Evolutionary conservation across 2,797 vertebrate species (phyloP).

Genomic region (Mallotus villosus): DNA sequence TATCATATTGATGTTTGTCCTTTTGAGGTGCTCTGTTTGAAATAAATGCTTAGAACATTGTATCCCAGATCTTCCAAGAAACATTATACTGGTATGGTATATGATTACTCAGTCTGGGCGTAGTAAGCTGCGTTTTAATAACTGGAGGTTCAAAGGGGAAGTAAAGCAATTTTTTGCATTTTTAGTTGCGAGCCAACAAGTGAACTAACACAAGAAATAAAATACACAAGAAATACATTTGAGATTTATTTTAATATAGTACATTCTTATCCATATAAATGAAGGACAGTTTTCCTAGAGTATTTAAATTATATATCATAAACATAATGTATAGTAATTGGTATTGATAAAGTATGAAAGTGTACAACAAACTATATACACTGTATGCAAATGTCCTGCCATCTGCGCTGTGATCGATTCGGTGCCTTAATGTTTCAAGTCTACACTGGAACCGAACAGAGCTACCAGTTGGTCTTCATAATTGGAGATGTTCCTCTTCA

Average conservation of each 20-base stretch:
- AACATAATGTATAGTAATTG: not conserved
- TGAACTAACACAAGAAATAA: not conserved
- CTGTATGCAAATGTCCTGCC: not conserved
- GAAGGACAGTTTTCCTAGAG: not conserved
- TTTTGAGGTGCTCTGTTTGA: slow-evolving; percentile 41
- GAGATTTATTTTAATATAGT: not conserved
- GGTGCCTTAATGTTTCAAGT: slow-evolving; percentile 72
- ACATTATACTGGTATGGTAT: not conserved
- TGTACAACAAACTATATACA: not conserved
- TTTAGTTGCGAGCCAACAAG: not conserved
- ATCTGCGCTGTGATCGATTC: not conserved
- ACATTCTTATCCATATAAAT: not conserved
- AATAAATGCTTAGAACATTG: slow-evolving; percentile 42
- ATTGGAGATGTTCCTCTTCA: slow-evolving; percentile 95
- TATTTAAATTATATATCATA: not conserved
- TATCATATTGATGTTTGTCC: slow-evolving; percentile 38
- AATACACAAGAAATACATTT: not conserved
- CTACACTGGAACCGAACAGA: slow-evolving; percentile 89
- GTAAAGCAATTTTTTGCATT: too few species aligned
- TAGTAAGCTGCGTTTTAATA: too few species aligned
- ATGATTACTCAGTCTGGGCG: not conserved
- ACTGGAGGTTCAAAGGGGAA: too few species aligned
- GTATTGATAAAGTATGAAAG: not conserved
- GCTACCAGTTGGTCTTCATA: slow-evolving; percentile 92
- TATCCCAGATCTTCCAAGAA: not conserved